Evolutionary conservation across 2,797 vertebrate species (phyloP).

Genomic region (Eulemur albifrons): DNA sequence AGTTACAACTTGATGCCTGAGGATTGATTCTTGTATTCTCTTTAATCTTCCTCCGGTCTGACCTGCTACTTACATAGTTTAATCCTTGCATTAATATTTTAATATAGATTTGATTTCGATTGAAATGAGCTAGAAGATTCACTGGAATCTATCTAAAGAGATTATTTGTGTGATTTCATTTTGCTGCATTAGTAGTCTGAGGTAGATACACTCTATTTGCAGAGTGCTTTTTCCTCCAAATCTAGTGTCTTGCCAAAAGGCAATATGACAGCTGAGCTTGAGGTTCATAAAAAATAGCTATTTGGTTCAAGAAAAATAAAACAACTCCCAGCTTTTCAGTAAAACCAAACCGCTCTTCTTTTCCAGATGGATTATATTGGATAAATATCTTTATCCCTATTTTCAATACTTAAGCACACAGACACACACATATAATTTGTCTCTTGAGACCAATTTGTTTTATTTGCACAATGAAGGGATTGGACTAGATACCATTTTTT

Average conservation of each 20-base stretch:
- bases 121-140: conserved; percentile 66
- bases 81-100: conserved; percentile 80
- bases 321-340: conserved; percentile 17
- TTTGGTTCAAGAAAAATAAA: conserved; percentile 46
- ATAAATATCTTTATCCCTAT: not conserved
- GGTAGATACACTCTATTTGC: conserved; percentile 58
- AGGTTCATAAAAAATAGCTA: conserved; percentile 44
- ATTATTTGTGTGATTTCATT: conserved; percentile 57
- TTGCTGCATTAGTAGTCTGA: conserved; percentile 20
- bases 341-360: conserved; percentile 32
- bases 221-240: conserved; percentile 37
- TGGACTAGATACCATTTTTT: not conserved
- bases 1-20: conserved; percentile 33
- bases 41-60: conserved; percentile 67
- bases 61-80: conserved; percentile 62
- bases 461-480: not conserved
- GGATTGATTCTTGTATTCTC: conserved; percentile 46
- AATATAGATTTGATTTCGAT: conserved; percentile 62
- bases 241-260: conserved; percentile 39
- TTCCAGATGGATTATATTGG: not conserved
- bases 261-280: conserved; percentile 46
- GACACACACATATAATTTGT: not conserved
- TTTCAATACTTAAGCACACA: not conserved
- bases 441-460: not conserved
- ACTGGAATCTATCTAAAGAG: conserved; percentile 30